phyloP scores from a whole-genome alignment of 2,888 invertebrate genomes.

The Pristionchus arcanus region DNA sequence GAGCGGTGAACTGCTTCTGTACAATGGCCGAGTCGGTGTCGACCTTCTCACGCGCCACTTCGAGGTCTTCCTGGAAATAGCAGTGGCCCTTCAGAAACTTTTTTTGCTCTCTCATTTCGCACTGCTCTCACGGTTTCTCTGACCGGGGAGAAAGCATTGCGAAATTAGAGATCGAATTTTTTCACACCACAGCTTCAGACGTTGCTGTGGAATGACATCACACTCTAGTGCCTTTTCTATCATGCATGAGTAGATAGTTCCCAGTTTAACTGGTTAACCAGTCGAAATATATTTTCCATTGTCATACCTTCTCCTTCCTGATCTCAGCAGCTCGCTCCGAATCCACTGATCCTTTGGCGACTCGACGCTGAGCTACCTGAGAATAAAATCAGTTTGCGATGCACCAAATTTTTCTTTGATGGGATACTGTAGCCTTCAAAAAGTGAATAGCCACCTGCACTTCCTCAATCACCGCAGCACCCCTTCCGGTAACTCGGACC shows the following conservation, averaged over 20 bases:
- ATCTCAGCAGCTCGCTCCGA: background rate
- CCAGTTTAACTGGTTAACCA: too few species aligned
- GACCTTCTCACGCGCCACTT: slow-evolving; percentile 56
- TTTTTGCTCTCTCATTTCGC: too few species aligned
- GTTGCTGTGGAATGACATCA: too few species aligned
- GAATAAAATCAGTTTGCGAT: background rate
- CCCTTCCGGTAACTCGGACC: slow-evolving; percentile 70
- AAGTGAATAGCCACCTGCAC: slow-evolving; percentile 58
- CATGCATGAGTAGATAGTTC: too few species aligned
- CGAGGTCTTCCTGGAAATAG: slow-evolving; percentile 16
- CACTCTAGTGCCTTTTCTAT: too few species aligned
- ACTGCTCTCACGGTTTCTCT: too few species aligned
- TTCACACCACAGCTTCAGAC: too few species aligned
- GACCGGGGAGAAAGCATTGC: too few species aligned
- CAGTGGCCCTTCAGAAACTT: background rate
- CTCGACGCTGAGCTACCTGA: slow-evolving; percentile 20
- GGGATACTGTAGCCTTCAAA: too few species aligned
- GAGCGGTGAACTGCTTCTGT: slow-evolving; percentile 55
- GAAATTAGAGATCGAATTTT: too few species aligned
- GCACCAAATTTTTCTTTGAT: background rate
- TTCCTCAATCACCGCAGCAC: slow-evolving; percentile 71
- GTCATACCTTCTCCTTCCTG: slow-evolving; percentile 30
- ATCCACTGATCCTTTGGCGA: background rate
- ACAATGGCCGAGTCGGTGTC: slow-evolving; percentile 57
- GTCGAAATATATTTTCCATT: too few species aligned